Percentiles rank a stretch among this genome's conserved stretches.
phyloP scores from a whole-genome alignment of 1,140 invertebrate genomes.

The Pachypsylla venusta region DNA sequence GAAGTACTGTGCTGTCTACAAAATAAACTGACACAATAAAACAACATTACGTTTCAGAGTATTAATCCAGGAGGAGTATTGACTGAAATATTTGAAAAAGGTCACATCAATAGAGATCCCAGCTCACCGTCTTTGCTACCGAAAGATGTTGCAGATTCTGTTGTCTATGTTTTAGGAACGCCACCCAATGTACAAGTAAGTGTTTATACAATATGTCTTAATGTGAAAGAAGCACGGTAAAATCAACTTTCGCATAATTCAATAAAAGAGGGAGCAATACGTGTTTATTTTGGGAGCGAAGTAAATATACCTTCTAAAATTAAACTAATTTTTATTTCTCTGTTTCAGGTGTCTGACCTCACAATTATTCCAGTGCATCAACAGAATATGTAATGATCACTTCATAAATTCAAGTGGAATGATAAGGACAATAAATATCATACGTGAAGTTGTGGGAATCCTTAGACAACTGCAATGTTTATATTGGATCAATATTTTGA shows the following conservation, averaged over 20 bases:
- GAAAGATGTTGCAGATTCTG: slow-evolving; percentile 11
- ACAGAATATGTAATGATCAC: background rate
- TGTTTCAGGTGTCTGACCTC: background rate
- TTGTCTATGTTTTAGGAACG: slow-evolving; percentile 13
- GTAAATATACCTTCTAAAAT: too few species aligned
- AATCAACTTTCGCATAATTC: too few species aligned
- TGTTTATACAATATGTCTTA: background rate
- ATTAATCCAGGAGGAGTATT: slow-evolving; percentile 43
- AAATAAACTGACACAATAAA: too few species aligned
- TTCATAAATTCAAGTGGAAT: too few species aligned
- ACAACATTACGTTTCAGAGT: slow-evolving; percentile 33
- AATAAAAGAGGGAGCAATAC: too few species aligned
- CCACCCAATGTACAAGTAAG: slow-evolving; percentile 13
- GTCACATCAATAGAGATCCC: slow-evolving; percentile 12
- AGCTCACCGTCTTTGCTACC: background rate
- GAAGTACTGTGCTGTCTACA: too few species aligned
- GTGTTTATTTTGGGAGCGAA: too few species aligned
- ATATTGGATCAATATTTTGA: too few species aligned
- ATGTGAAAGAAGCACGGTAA: too few species aligned
- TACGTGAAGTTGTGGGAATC: too few species aligned
- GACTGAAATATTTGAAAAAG: slow-evolving; percentile 34
- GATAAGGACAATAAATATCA: too few species aligned
- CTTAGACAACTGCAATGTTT: too few species aligned
- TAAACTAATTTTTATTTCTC: background rate
- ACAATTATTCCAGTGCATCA: background rate